phyloP scores from a whole-genome alignment of 2,888 invertebrate species.

The Idaea straminata region DNA sequence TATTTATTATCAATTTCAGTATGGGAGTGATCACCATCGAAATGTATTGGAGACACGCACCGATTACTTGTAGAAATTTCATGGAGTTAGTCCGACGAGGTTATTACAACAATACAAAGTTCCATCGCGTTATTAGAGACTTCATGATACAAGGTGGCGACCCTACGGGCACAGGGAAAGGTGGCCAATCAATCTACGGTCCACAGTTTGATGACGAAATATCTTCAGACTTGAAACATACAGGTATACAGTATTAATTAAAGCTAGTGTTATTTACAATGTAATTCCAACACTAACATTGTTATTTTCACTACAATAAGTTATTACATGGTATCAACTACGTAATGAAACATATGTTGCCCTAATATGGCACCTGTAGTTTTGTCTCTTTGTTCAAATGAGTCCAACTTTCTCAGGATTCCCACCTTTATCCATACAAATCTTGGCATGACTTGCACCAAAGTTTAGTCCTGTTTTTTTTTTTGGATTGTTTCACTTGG shows the following conservation, averaged over 20 bases:
- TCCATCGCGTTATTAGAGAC: constrained; percentile 96
- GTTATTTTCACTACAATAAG: too few relatives aligned
- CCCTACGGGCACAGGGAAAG: constrained; percentile 97
- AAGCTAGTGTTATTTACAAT: background rate
- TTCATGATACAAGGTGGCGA: constrained; percentile 98
- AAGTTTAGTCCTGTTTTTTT: too few relatives aligned
- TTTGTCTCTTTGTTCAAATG: too few relatives aligned
- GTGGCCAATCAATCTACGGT: constrained; percentile 98
- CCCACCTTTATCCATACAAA: too few relatives aligned
- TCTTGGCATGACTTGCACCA: too few relatives aligned
- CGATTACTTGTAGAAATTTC: constrained; percentile 98
- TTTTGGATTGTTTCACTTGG: too few relatives aligned
- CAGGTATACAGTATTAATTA: constrained; percentile 44
- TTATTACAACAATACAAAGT: constrained; percentile 97
- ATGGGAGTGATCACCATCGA: constrained; percentile 97
- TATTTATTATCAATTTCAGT: constrained; percentile 61
- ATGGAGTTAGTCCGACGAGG: constrained; percentile 95
- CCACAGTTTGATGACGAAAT: constrained; percentile 97
- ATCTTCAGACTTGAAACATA: constrained; percentile 95
- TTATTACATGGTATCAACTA: too few relatives aligned
- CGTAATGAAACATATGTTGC: too few relatives aligned
- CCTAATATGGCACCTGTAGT: too few relatives aligned
- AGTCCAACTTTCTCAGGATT: too few relatives aligned
- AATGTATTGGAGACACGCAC: constrained; percentile 99
- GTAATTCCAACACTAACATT: too few relatives aligned